Evolutionary conservation across 2,888 invertebrate genomes (phyloP).

Genomic region (Tipula vernalis): DNA sequence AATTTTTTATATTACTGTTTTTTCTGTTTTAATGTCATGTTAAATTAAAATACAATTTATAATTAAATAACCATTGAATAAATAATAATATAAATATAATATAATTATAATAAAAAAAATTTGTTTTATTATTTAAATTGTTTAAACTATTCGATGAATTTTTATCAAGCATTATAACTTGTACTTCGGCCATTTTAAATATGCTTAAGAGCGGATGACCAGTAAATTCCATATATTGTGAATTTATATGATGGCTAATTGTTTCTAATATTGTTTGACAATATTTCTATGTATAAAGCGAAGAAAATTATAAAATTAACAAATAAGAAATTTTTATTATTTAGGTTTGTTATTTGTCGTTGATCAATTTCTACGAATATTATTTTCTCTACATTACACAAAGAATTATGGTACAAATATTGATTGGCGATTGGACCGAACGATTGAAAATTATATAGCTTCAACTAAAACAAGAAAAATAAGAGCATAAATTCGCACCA

Average conservation of each 20-base stretch:
- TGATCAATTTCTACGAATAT: background rate
- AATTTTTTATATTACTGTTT: background rate
- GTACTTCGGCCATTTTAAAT: conserved; percentile 86
- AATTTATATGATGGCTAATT: conserved; percentile 73
- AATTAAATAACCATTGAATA: background rate
- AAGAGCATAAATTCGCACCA: too few species aligned
- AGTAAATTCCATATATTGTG: conserved; percentile 70
- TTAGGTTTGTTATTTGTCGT: background rate
- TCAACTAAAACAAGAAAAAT: too few species aligned
- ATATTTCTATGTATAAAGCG: conserved; percentile 26
- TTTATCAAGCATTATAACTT: conserved; percentile 58
- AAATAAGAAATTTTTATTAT: background rate
- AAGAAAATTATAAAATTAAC: background rate
- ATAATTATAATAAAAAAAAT: background rate
- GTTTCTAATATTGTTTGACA: conserved; percentile 71
- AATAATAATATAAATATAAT: background rate
- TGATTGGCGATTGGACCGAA: too few species aligned
- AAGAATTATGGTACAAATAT: too few species aligned
- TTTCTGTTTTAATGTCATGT: conserved; percentile 6
- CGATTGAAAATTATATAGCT: too few species aligned
- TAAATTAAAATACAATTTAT: background rate
- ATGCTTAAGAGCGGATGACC: conserved; percentile 79
- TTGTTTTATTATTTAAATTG: background rate
- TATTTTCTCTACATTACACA: too few species aligned
- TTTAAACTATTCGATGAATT: conserved; percentile 9